phyloP scores from a whole-genome alignment of 2,888 invertebrate species.

The Hypena proboscidalis region DNA sequence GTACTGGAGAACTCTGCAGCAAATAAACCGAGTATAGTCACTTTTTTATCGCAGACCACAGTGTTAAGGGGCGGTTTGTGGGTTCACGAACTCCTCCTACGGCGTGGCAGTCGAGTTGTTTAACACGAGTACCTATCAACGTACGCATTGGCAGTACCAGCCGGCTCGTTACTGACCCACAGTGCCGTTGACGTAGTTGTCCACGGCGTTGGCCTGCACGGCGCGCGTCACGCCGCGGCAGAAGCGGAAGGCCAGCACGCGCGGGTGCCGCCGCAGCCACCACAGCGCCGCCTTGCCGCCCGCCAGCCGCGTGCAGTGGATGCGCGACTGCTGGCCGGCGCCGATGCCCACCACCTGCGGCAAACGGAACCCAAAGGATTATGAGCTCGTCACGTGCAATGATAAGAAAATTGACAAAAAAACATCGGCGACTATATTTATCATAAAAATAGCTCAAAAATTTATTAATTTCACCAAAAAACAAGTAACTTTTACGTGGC shows the following conservation, averaged over 20 bases:
- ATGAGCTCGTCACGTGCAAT: neutral
- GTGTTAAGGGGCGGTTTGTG: too few relatives aligned
- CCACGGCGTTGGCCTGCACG: constrained; percentile 97
- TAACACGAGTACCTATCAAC: neutral
- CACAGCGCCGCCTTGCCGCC: constrained; percentile 99
- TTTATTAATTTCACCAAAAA: too few relatives aligned
- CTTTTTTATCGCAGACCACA: too few relatives aligned
- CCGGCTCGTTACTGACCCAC: constrained; percentile 87
- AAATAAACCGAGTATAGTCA: too few relatives aligned
- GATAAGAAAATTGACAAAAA: too few relatives aligned
- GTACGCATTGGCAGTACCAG: too few relatives aligned
- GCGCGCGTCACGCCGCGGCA: constrained; percentile 94
- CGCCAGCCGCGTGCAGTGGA: constrained; percentile 98
- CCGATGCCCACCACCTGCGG: constrained; percentile 96
- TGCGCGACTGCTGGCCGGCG: constrained; percentile 99
- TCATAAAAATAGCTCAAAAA: too few relatives aligned
- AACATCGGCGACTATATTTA: too few relatives aligned
- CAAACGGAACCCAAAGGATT: neutral
- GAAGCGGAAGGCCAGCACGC: constrained; percentile 92
- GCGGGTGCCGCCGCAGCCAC: constrained; percentile 98
- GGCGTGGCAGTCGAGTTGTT: neutral
- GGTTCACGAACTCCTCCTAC: too few relatives aligned
- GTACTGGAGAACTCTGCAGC: too few relatives aligned
- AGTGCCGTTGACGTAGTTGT: constrained; percentile 97
- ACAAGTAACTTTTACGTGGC: too few relatives aligned